Evolutionary conservation across 2,797 vertebrate genomes (phyloP).

Genomic region (Zalophus californianus): DNA sequence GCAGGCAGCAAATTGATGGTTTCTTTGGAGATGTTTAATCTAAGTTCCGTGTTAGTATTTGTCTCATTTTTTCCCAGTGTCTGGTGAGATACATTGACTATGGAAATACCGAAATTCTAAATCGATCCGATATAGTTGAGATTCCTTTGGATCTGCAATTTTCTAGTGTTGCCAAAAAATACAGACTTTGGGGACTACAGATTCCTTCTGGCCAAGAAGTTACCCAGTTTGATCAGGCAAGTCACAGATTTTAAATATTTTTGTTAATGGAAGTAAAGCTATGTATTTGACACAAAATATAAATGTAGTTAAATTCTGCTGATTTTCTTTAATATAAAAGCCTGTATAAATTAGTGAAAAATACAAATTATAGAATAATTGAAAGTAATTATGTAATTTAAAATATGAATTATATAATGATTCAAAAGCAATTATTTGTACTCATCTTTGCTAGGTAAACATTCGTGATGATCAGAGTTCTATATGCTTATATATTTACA

Average conservation of each 20-base stretch:
- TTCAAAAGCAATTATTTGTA: conserved; percentile 12
- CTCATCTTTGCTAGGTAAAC: conserved; percentile 36
- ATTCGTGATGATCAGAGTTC: conserved; percentile 38
- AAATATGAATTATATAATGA: not conserved
- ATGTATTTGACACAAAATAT: conserved; percentile 23
- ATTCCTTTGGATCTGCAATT: conserved; percentile 87
- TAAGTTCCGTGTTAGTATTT: conserved; percentile 49
- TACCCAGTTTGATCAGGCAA: conserved; percentile 86
- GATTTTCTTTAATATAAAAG: conserved; percentile 51
- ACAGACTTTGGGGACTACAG: conserved; percentile 89
- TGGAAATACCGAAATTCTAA: conserved; percentile 90
- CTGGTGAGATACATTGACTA: conserved; percentile 90
- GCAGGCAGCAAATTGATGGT: not conserved
- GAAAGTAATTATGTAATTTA: not conserved
- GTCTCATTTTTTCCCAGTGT: conserved; percentile 77
- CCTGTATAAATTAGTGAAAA: conserved; percentile 44
- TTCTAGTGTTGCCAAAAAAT: conserved; percentile 87
- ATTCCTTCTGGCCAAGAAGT: conserved; percentile 85
- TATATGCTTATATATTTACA: not conserved
- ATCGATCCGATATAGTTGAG: conserved; percentile 87
- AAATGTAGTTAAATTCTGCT: conserved; percentile 37
- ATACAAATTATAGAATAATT: conserved; percentile 25
- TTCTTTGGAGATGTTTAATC: conserved; percentile 45
- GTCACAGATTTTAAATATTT: conserved; percentile 61
- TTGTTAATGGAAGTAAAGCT: conserved; percentile 27